These are phyloP conservation scores for Diplolepis rosae DNA, from an alignment of 2,888 invertebrate species.

Conservation along the genomic window DNA sequence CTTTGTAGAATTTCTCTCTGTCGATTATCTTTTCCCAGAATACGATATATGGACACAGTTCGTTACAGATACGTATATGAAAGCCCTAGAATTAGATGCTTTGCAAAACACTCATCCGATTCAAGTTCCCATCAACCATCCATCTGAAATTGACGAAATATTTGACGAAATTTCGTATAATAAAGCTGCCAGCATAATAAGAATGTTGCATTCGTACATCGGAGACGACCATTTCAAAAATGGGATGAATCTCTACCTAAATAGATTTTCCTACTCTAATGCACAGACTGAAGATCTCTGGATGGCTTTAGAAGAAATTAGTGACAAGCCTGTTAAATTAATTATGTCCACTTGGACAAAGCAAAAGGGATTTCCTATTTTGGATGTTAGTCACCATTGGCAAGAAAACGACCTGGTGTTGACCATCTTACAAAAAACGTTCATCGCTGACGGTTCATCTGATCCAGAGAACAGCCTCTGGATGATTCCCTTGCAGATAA, in stretches of 20 bases:
- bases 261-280: constrained; percentile 88
- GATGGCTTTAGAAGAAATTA: constrained; percentile 90
- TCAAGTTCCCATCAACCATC: constrained; percentile 95
- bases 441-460: constrained; percentile 87
- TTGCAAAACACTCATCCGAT: constrained; percentile 96
- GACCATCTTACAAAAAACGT: constrained; percentile 87
- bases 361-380: constrained; percentile 94
- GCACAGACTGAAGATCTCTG: constrained; percentile 95
- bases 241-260: constrained; percentile 93
- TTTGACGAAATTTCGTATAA: constrained; percentile 98
- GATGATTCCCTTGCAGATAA: constrained; percentile 92
- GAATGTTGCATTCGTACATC: constrained; percentile 95
- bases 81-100: constrained; percentile 90
- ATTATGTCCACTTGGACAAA: constrained; percentile 99
- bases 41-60: constrained; percentile 98
- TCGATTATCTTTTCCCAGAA: constrained; percentile 93
- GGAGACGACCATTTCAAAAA: constrained; percentile 93
- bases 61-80: constrained; percentile 89
- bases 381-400: constrained; percentile 76
- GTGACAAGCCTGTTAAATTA: constrained; percentile 89
- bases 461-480: constrained; percentile 81
- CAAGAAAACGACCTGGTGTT: constrained; percentile 74
- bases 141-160: constrained; percentile 96
- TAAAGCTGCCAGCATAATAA: constrained; percentile 94
- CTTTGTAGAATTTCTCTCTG: constrained; percentile 95